A percentile compares a stretch with the other conserved stretches of the same genome.
Conservation (phyloP, 2,797 vertebrate genomes). For the Sebastes miniatus region DNA sequence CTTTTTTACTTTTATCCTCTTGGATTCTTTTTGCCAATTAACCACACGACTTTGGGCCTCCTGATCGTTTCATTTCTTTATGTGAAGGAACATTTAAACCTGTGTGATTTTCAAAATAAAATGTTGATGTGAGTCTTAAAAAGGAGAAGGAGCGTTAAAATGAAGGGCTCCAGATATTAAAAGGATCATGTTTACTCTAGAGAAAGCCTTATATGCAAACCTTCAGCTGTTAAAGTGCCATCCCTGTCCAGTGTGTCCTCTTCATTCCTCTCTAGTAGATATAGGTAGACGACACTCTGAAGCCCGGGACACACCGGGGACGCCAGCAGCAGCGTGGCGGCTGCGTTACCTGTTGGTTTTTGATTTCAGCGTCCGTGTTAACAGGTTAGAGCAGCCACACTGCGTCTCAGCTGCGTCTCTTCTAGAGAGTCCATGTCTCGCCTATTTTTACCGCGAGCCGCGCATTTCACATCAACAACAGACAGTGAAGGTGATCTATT, state of each 20-base stretch:
- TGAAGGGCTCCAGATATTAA: slow-evolving; percentile 83
- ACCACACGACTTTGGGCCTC: slow-evolving; percentile 94
- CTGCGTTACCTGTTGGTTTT: too few relatives aligned
- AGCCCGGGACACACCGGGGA: too few relatives aligned
- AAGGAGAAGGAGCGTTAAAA: slow-evolving; percentile 53
- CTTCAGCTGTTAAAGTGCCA: slow-evolving; percentile 98
- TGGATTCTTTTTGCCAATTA: slow-evolving; percentile 86
- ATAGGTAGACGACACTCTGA: slow-evolving; percentile 89
- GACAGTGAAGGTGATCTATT: too few relatives aligned
- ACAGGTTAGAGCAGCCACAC: too few relatives aligned
- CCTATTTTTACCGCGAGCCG: too few relatives aligned
- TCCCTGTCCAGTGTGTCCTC: slow-evolving; percentile 88
- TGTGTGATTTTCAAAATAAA: slow-evolving; percentile 89
- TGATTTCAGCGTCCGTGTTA: too few relatives aligned
- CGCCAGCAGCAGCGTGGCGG: too few relatives aligned
- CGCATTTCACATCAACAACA: too few relatives aligned
- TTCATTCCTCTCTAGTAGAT: slow-evolving; percentile 95
- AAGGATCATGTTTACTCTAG: slow-evolving; percentile 73
- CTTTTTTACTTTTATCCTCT: slow-evolving; percentile 77
- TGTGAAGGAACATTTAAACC: slow-evolving; percentile 93
- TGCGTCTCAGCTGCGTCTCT: too few relatives aligned
- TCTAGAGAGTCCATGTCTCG: too few relatives aligned
- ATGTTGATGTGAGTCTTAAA: slow-evolving; percentile 81
- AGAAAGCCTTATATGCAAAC: slow-evolving; percentile 99
- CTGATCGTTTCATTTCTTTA: slow-evolving; percentile 82